Percentiles rank a stretch among this genome's conserved stretches.
These are phyloP conservation scores for Platycheirus rosarum DNA, from an alignment of 2,888 invertebrate genomes.

Conservation along the genomic window DNA sequence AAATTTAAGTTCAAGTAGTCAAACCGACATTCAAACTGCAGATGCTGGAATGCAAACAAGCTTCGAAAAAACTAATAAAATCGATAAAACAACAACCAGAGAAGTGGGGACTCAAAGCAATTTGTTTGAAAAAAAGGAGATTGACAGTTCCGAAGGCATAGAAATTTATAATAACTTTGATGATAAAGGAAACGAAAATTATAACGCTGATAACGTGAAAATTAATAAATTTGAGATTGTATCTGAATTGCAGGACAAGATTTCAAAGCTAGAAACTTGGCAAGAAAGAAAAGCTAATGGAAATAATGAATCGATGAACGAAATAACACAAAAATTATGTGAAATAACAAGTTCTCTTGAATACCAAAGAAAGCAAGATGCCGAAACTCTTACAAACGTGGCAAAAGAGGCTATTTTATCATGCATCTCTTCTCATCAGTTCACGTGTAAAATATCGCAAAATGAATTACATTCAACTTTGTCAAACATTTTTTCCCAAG, in stretches of 20 bases:
- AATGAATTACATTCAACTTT: conserved; percentile 33
- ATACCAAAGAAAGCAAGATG: neutral
- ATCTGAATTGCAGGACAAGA: conserved; percentile 32
- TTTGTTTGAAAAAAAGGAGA: conserved; percentile 40
- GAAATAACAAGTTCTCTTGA: conserved; percentile 34
- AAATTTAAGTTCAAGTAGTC: conserved; percentile 29
- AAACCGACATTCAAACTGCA: conserved; percentile 28
- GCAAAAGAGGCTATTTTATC: conserved; percentile 24
- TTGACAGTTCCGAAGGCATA: neutral
- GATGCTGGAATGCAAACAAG: conserved; percentile 33
- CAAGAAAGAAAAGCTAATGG: conserved; percentile 20
- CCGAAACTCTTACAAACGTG: neutral
- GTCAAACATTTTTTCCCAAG: conserved; percentile 35
- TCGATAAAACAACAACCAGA: conserved; percentile 2
- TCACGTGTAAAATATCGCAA: neutral
- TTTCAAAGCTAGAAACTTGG: conserved; percentile 32
- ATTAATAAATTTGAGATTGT: conserved; percentile 12
- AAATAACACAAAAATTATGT: conserved; percentile 29
- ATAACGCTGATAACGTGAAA: neutral
- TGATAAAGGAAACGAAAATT: neutral
- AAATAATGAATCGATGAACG: conserved; percentile 35
- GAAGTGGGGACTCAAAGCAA: conserved; percentile 48
- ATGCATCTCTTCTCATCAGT: neutral
- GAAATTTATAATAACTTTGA: neutral
- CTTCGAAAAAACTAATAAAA: neutral